Evolutionary conservation across 2,888 invertebrate genomes (phyloP).

Genomic region (Xylophagus ater): DNA sequence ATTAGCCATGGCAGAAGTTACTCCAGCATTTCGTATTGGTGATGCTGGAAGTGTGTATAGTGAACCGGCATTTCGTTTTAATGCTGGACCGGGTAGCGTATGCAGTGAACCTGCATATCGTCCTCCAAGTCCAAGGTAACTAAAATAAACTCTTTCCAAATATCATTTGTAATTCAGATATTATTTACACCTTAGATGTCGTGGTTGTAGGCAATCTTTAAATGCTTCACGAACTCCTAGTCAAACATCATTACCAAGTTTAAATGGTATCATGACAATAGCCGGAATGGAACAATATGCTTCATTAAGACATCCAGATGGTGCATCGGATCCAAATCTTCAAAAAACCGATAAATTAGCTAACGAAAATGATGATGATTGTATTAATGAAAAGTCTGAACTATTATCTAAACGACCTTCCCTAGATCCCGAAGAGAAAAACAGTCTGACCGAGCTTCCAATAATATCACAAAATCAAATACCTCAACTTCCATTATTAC

Average conservation of each 20-base stretch:
- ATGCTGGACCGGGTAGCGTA: slow-evolving; percentile 60
- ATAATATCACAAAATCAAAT: slow-evolving; percentile 31
- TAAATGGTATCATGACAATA: slow-evolving; percentile 53
- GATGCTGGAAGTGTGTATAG: slow-evolving; percentile 39
- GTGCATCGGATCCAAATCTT: slow-evolving; percentile 86
- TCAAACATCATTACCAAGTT: slow-evolving; percentile 43
- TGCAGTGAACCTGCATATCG: slow-evolving; percentile 77
- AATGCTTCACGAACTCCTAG: slow-evolving; percentile 35
- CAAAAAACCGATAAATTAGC: slow-evolving; percentile 24
- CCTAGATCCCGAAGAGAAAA: slow-evolving; percentile 14
- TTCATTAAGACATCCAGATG: slow-evolving; percentile 76
- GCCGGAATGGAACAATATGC: slow-evolving; percentile 51
- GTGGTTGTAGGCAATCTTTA: slow-evolving; percentile 26
- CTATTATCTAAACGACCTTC: slow-evolving; percentile 25
- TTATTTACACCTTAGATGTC: slow-evolving; percentile 15
- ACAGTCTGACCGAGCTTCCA: slow-evolving; percentile 20
- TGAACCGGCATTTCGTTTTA: slow-evolving; percentile 38
- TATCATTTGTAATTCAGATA: slow-evolving; percentile 2
- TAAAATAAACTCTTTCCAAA: slow-evolving; percentile 14
- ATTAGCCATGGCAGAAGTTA: slow-evolving; percentile 61
- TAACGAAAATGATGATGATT: slow-evolving; percentile 32
- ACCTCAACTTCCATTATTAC: slow-evolving; percentile 30
- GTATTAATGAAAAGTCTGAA: slow-evolving; percentile 31
- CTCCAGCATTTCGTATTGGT: slow-evolving; percentile 47
- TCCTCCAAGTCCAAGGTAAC: slow-evolving; percentile 40